Evolutionary conservation across 2,888 invertebrate species (phyloP).

Genomic region (Drosophila flavopinicola): DNA sequence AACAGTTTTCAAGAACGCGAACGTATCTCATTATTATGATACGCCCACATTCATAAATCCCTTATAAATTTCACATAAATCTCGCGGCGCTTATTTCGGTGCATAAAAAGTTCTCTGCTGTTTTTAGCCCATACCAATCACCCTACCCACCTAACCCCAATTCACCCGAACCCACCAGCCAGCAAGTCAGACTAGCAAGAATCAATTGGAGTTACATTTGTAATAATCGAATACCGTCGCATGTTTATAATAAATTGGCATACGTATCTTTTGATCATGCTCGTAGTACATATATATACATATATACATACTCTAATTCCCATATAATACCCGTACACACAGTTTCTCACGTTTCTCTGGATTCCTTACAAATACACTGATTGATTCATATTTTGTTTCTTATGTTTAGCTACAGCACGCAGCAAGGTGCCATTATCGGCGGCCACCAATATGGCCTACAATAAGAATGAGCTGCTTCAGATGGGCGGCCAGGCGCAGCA

Average conservation of each 20-base stretch:
- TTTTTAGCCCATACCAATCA: too few relatives aligned
- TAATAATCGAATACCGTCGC: conserved; percentile 34
- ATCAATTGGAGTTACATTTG: conserved; percentile 29
- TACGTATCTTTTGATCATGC: conserved; percentile 38
- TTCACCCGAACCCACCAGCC: conserved; percentile 12
- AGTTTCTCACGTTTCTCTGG: conserved; percentile 20
- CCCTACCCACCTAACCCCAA: too few relatives aligned
- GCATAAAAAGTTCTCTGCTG: background rate
- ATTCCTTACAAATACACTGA: conserved; percentile 5
- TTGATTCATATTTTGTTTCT: conserved; percentile 3
- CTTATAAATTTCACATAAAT: too few relatives aligned
- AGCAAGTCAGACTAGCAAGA: conserved; percentile 29
- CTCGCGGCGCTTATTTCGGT: conserved; percentile 3
- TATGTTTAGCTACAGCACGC: conserved; percentile 9
- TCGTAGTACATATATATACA: conserved; percentile 10
- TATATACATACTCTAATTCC: too few relatives aligned
- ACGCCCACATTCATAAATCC: too few relatives aligned
- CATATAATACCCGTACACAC: conserved; percentile 5
- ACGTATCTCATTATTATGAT: too few relatives aligned
- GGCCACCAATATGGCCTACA: conserved; percentile 30
- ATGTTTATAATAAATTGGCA: conserved; percentile 44
- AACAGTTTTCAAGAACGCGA: conserved; percentile 28
- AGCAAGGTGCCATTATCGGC: conserved; percentile 23
- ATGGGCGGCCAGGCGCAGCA: conserved; percentile 7
- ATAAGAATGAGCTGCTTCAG: conserved; percentile 34